These are phyloP conservation scores for Meiosimyza platycephala DNA, from an alignment of 2,888 invertebrate genomes.

Conservation along the genomic window DNA sequence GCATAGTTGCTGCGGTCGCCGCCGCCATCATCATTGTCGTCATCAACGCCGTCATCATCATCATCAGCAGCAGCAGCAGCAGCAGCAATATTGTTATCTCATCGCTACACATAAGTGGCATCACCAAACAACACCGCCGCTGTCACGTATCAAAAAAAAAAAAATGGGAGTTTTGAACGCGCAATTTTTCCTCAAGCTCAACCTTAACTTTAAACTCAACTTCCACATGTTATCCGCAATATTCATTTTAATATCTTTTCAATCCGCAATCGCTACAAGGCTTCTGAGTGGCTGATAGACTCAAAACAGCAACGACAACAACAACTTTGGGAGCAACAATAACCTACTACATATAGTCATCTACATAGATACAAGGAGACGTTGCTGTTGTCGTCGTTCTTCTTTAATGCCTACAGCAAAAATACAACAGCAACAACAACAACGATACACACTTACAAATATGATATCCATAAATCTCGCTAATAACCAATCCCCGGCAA, in stretches of 20 bases:
- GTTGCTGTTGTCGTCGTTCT: slow-evolving; percentile 23
- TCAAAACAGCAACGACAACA: slow-evolving; percentile 6
- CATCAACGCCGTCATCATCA: background rate
- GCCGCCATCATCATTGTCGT: slow-evolving; percentile 8
- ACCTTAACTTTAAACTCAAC: no score
- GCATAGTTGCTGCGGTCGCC: background rate
- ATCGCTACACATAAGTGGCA: slow-evolving; percentile 25
- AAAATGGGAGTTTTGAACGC: slow-evolving; percentile 50
- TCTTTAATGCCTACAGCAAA: slow-evolving; percentile 38
- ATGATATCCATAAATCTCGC: slow-evolving; percentile 66
- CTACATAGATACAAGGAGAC: slow-evolving; percentile 19
- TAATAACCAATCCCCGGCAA: slow-evolving; percentile 66
- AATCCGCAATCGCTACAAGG: slow-evolving; percentile 55
- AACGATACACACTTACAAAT: slow-evolving; percentile 56
- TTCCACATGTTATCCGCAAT: slow-evolving; percentile 59
- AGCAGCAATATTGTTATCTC: slow-evolving; percentile 38
- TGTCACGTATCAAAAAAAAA: slow-evolving; percentile 48
- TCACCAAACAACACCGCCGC: slow-evolving; percentile 26
- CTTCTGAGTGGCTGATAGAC: slow-evolving; percentile 49
- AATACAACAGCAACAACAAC: slow-evolving; percentile 51
- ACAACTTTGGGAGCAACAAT: background rate
- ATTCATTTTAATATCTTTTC: slow-evolving; percentile 65
- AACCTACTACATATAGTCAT: slow-evolving; percentile 16
- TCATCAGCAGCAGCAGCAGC: background rate
- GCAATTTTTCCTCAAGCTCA: slow-evolving; percentile 53